A percentile compares a stretch with the other conserved stretches of the same genome.
These are phyloP conservation scores for Cyprinus carpio DNA, from an alignment of 2,113 vertebrate genomes.

Conservation along the genomic window DNA sequence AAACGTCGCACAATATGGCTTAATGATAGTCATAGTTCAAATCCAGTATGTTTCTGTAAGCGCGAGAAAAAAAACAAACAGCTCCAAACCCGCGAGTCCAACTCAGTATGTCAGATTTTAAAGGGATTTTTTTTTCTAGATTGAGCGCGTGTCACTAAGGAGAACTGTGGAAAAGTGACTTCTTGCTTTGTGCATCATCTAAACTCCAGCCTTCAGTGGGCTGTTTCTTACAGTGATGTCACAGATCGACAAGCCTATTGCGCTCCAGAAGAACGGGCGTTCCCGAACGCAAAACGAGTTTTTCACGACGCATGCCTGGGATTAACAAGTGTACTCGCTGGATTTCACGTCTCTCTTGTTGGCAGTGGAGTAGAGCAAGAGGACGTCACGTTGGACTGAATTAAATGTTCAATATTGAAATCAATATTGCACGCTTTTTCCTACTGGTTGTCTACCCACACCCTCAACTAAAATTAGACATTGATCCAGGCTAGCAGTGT, in stretches of 20 bases:
- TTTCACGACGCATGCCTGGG: conserved; percentile 8
- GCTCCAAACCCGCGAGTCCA: conserved; percentile 15
- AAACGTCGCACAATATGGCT: conserved; percentile 17
- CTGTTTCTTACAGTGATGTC: conserved; percentile 71
- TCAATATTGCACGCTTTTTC: background rate
- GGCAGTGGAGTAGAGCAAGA: background rate
- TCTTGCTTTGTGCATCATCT: conserved; percentile 62
- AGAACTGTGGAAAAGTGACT: conserved; percentile 35
- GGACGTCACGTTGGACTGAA: background rate
- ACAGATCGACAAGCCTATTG: conserved; percentile 48
- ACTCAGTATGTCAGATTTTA: background rate
- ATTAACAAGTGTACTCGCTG: background rate
- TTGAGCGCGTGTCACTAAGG: background rate
- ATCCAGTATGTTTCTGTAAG: background rate
- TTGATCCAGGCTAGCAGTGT: background rate
- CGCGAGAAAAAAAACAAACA: background rate
- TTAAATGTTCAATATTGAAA: conserved; percentile 4
- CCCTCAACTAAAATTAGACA: background rate
- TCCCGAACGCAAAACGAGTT: background rate
- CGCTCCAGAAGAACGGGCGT: conserved; percentile 23
- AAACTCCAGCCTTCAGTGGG: conserved; percentile 62
- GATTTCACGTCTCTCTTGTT: background rate
- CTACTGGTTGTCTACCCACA: background rate
- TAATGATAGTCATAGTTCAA: conserved; percentile 18
- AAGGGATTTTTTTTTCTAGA: background rate